phyloP scores from a whole-genome alignment of 92 coral and sea anemone genomes.

The Meandrina meandrites region DNA sequence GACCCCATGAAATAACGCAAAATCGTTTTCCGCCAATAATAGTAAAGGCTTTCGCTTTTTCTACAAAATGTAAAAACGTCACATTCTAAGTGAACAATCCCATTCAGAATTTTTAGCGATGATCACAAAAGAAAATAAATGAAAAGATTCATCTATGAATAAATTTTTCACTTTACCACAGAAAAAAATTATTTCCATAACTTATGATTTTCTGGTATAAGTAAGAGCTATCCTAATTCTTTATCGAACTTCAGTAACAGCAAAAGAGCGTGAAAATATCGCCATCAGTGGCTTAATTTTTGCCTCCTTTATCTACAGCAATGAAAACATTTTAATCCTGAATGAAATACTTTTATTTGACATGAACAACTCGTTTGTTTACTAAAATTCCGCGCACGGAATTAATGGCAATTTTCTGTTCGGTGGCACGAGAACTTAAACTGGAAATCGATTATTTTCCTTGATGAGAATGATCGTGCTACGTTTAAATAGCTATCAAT shows the following conservation, averaged over 20 bases:
- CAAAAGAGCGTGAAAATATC: not conserved
- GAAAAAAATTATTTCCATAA: not conserved
- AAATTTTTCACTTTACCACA: not conserved
- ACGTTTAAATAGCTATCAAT: conserved; percentile 8
- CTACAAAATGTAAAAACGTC: not conserved
- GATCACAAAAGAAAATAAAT: not conserved
- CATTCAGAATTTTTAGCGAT: not conserved
- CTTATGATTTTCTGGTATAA: not conserved
- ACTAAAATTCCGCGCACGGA: conserved; percentile 29
- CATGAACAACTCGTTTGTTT: conserved; percentile 26
- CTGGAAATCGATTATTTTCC: not conserved
- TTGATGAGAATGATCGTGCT: not conserved
- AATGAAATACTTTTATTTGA: conserved; percentile 16
- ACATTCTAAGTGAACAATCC: not conserved
- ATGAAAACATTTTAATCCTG: conserved; percentile 32
- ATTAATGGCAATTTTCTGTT: not conserved
- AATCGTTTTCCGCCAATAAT: not conserved
- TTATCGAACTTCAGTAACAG: not conserved
- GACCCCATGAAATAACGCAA: not conserved
- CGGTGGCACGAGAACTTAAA: not conserved
- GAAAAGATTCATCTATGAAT: not conserved
- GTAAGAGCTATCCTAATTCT: not conserved
- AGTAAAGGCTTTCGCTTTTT: not conserved
- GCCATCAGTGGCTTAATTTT: not conserved
- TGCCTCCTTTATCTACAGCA: conserved; percentile 21